A percentile compares a stretch with the other conserved stretches of the same genome.
Conservation (phyloP, 2,888 invertebrate species). For the Drosophila meridionalis region DNA sequence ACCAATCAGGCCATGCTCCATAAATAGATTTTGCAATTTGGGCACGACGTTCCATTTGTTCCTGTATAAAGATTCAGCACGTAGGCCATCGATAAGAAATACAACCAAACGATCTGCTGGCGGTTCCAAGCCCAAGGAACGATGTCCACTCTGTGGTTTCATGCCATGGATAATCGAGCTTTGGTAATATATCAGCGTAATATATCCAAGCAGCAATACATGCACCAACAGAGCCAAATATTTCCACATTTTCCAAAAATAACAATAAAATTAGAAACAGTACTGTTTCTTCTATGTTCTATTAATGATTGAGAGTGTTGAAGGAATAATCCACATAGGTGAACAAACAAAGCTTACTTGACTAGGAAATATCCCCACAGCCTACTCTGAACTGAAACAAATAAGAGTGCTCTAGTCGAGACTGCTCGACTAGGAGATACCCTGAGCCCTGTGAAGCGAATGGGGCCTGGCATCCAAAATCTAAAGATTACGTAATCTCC, state of each 20-base stretch:
- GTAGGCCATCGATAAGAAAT: constrained; percentile 96
- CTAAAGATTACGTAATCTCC: no score
- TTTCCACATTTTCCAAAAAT: constrained; percentile 78
- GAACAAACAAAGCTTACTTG: constrained; percentile 6
- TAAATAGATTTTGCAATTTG: constrained; percentile 71
- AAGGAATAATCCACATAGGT: neutral
- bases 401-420: no score
- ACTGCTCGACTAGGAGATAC: no score
- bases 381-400: neutral
- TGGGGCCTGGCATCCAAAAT: no score
- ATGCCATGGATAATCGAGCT: constrained; percentile 90
- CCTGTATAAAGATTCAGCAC: constrained; percentile 92
- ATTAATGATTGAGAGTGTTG: constrained; percentile 1
- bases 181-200: constrained; percentile 96
- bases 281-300: neutral
- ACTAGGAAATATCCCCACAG: neutral
- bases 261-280: constrained; percentile 18
- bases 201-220: constrained; percentile 90
- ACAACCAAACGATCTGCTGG: constrained; percentile 92
- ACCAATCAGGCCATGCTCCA: constrained; percentile 86
- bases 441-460: no score
- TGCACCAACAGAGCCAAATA: constrained; percentile 88
- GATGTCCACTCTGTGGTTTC: constrained; percentile 52
- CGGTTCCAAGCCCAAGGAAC: constrained; percentile 33
- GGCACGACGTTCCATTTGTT: constrained; percentile 70